Conservation (phyloP, 2,113 vertebrate species). For the Trogon melanurus region DNA sequence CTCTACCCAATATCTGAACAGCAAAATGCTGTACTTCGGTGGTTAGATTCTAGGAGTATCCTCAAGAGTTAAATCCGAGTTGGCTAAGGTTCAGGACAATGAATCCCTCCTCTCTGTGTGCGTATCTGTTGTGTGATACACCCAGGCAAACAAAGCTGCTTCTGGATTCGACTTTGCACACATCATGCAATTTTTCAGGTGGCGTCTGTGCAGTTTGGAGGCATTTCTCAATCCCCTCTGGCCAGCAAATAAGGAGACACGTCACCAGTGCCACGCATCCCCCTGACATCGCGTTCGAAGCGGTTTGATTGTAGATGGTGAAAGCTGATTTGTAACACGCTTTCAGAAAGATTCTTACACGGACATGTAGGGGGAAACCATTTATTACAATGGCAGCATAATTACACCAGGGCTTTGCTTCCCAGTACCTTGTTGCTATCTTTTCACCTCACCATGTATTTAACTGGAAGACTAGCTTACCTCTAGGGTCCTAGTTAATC, state of each 20-base stretch:
- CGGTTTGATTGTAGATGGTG: neutral
- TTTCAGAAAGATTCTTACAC: neutral
- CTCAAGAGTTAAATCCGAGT: neutral
- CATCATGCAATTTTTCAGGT: neutral
- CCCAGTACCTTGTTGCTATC: neutral
- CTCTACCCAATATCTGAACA: neutral
- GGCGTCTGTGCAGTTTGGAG: neutral
- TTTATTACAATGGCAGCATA: neutral
- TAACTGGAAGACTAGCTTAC: neutral
- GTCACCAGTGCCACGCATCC: neutral
- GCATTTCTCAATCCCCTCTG: neutral
- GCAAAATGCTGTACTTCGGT: neutral
- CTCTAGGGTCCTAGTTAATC: neutral
- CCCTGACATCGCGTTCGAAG: neutral
- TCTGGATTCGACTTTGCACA: neutral
- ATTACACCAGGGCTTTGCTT: neutral
- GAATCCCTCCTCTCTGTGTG: neutral
- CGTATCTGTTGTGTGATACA: rapidly evolving
- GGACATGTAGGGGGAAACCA: neutral
- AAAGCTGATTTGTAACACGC: neutral
- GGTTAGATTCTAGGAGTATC: neutral
- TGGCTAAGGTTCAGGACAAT: neutral
- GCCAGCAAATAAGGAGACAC: neutral
- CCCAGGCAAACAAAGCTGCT: neutral
- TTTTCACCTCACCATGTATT: neutral